Evolutionary conservation across 2,888 invertebrate species (phyloP).

Genomic region (Holacanthella duospinosa): DNA sequence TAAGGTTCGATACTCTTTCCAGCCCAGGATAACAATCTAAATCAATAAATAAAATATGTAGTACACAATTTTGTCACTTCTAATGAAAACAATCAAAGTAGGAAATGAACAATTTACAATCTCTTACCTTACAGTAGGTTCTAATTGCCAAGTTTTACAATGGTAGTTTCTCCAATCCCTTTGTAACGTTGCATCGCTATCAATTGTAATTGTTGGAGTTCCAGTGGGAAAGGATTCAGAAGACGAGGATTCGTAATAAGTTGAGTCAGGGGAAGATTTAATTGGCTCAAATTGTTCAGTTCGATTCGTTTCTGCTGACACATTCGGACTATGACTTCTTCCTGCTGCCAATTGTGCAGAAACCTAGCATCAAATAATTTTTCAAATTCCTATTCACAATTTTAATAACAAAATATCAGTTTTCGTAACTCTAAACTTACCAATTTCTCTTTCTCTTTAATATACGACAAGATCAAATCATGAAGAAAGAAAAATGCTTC

Average conservation of each 20-base stretch:
- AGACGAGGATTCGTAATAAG: conserved; percentile 17
- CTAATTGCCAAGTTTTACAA: conserved; percentile 92
- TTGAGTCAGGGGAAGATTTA: conserved; percentile 5
- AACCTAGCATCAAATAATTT: too few species aligned
- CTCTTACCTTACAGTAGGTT: conserved; percentile 71
- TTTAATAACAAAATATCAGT: background rate
- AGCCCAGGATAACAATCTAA: conserved; percentile 68
- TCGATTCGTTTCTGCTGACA: conserved; percentile 14
- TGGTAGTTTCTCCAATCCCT: conserved; percentile 83
- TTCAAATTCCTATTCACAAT: too few species aligned
- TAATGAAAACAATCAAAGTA: too few species aligned
- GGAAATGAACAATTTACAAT: background rate
- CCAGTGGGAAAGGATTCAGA: conserved; percentile 6
- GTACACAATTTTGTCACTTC: too few species aligned
- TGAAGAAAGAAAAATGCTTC: conserved; percentile 97
- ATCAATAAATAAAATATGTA: conserved; percentile 15
- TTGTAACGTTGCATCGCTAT: conserved; percentile 51
- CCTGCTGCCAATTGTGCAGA: conserved; percentile 36
- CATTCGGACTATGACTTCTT: conserved; percentile 33
- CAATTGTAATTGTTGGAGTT: conserved; percentile 9
- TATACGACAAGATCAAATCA: conserved; percentile 89
- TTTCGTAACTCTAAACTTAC: conserved; percentile 44
- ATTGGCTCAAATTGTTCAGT: background rate
- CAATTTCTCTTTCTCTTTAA: conserved; percentile 81
- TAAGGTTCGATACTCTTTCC: conserved; percentile 96